Evolutionary conservation across 2,888 invertebrate species (phyloP).

Genomic region (Hartigia nigra): DNA sequence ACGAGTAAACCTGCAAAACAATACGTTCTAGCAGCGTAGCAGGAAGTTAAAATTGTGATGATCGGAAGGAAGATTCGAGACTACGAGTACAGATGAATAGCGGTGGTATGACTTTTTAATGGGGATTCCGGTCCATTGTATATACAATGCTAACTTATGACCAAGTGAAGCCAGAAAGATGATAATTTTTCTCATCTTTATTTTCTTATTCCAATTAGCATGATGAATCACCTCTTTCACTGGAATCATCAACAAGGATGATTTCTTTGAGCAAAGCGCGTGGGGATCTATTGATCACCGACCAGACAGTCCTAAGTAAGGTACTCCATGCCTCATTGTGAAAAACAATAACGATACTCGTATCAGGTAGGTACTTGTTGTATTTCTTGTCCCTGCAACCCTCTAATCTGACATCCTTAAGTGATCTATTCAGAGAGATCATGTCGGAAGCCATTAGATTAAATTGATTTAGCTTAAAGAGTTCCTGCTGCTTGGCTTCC

Average conservation of each 20-base stretch:
- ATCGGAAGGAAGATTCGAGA: neutral
- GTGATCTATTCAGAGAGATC: conserved; percentile 94
- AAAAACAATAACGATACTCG: conserved; percentile 98
- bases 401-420: conserved; percentile 92
- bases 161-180: neutral
- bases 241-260: conserved; percentile 97
- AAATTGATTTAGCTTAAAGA: conserved; percentile 98
- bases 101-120: neutral
- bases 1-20: neutral
- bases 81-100: neutral
- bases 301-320: conserved; percentile 94
- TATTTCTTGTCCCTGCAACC: conserved; percentile 87
- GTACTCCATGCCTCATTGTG: conserved; percentile 99
- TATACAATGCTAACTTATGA: neutral
- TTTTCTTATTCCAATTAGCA: neutral
- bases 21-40: neutral
- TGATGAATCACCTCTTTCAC: conserved; percentile 80
- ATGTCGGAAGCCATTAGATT: conserved; percentile 97
- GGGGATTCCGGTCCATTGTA: neutral
- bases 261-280: conserved; percentile 89
- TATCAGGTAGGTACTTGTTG: conserved; percentile 85
- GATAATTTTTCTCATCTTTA: neutral
- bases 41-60: neutral
- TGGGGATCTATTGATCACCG: conserved; percentile 96
- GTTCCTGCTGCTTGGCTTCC: conserved; percentile 90